These are phyloP conservation scores for Phodopus roborovskii DNA, from an alignment of 2,113 vertebrate genomes.

Conservation along the genomic window DNA sequence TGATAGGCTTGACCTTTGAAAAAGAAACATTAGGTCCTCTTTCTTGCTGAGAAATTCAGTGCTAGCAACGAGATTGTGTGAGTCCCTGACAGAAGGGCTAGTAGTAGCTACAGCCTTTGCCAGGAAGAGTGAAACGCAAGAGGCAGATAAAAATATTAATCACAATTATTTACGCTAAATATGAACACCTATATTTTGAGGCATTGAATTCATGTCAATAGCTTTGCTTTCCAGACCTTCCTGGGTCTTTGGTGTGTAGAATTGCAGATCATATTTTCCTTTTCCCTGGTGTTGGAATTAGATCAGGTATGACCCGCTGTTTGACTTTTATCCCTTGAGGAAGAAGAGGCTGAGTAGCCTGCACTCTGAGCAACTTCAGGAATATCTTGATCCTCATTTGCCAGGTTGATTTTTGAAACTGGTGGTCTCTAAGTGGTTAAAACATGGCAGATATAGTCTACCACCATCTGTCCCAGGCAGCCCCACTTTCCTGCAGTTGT, in stretches of 20 bases:
- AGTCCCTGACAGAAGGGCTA: constrained; percentile 57
- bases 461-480: not conserved
- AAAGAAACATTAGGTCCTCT: constrained; percentile 80
- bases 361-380: not conserved
- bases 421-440: not conserved
- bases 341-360: not conserved
- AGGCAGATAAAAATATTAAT: constrained; percentile 60
- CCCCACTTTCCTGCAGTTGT: constrained; percentile 11
- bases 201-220: not conserved
- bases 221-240: constrained; percentile 39
- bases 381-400: not conserved
- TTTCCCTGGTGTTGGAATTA: not conserved
- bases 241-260: not conserved
- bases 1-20: constrained; percentile 85
- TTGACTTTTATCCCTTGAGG: not conserved
- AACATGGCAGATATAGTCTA: not conserved
- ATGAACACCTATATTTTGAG: not conserved
- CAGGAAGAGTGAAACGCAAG: constrained; percentile 51
- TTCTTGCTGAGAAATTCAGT: constrained; percentile 78
- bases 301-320: not conserved
- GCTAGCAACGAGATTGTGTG: constrained; percentile 57
- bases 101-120: constrained; percentile 55
- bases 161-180: not conserved
- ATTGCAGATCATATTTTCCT: not conserved
- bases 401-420: not conserved